Conservation (phyloP, 2,797 vertebrate species). For the Cossypha heuglini region DNA sequence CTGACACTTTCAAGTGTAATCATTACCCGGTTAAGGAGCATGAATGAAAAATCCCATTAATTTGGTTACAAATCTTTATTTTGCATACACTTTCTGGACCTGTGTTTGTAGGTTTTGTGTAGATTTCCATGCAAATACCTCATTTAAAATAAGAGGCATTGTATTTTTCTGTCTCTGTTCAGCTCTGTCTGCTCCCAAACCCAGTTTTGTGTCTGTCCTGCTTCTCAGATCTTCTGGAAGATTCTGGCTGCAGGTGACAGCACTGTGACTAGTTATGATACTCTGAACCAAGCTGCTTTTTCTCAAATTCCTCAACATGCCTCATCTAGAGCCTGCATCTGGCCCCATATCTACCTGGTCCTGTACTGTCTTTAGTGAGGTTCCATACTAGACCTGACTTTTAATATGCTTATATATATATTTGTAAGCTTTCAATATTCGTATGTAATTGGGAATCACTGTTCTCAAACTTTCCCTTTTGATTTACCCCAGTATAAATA, state of each 20-base stretch:
- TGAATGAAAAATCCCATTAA: background rate
- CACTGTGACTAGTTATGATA: background rate
- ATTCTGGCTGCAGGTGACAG: background rate
- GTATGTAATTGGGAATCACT: background rate
- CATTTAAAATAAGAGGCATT: background rate
- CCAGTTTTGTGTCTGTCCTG: background rate
- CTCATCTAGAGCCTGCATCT: background rate
- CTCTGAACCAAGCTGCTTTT: background rate
- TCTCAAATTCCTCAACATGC: background rate
- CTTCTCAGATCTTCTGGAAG: background rate
- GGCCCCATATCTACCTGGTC: background rate
- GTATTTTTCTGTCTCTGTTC: background rate
- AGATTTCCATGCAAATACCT: background rate
- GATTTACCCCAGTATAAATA: background rate
- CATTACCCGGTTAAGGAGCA: background rate
- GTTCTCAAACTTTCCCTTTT: background rate
- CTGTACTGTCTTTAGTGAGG: background rate
- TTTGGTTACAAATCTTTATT: background rate
- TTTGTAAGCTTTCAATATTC: fast-evolving
- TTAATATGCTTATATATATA: background rate
- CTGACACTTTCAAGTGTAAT: background rate
- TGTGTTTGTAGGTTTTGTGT: background rate
- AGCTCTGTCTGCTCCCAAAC: background rate
- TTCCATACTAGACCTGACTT: background rate
- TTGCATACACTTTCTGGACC: background rate